Evolutionary conservation across 2,888 invertebrate species (phyloP).

Genomic region (Ormia ochracea): DNA sequence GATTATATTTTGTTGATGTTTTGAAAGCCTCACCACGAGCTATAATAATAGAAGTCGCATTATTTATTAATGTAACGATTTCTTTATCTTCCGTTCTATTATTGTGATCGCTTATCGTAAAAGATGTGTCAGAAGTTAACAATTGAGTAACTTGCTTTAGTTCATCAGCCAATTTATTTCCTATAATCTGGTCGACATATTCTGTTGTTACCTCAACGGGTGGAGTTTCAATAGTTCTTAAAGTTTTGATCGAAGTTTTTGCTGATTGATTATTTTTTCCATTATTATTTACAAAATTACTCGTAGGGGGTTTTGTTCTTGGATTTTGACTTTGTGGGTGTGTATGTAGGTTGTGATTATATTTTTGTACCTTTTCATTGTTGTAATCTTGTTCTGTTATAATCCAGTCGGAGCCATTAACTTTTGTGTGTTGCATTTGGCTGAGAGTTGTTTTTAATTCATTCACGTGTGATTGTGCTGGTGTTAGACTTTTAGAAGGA

Average conservation of each 20-base stretch:
- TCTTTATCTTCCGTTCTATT: background rate
- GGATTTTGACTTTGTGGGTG: background rate
- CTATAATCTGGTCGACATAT: background rate
- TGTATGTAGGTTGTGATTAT: background rate
- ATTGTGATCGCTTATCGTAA: background rate
- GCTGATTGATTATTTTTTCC: no score
- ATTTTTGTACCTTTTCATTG: background rate
- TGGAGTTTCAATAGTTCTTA: background rate
- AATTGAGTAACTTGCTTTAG: background rate
- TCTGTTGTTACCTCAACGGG: background rate
- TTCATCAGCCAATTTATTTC: background rate
- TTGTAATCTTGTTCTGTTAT: background rate
- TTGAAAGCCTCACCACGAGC: conserved; percentile 20
- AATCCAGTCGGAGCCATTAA: background rate
- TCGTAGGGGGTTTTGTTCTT: background rate
- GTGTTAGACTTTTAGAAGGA: background rate
- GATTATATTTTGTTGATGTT: background rate
- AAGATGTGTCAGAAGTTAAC: background rate
- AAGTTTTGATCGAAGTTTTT: background rate
- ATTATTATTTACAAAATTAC: no score
- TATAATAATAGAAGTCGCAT: background rate
- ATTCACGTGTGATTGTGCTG: background rate
- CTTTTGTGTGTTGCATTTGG: background rate
- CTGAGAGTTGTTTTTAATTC: background rate
- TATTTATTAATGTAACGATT: background rate